These are phyloP conservation scores for Intellagama lesueurii DNA, from an alignment of 2,797 vertebrate genomes.

Conservation along the genomic window DNA sequence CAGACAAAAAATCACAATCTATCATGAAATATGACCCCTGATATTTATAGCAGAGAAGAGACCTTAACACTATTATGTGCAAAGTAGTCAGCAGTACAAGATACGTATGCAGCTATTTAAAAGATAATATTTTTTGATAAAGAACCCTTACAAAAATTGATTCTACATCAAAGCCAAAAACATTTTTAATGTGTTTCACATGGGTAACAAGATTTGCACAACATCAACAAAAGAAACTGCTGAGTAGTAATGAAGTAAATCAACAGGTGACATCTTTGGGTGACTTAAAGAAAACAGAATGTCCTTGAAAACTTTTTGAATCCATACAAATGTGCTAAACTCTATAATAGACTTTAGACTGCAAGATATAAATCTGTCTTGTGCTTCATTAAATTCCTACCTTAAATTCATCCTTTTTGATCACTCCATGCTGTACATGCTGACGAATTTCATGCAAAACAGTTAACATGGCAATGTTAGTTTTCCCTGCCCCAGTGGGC, in stretches of 20 bases:
- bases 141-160: slow-evolving; percentile 62
- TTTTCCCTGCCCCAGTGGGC: slow-evolving; percentile 97
- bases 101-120: slow-evolving; percentile 75
- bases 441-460: slow-evolving; percentile 95
- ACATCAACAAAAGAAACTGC: slow-evolving; percentile 58
- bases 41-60: slow-evolving; percentile 74
- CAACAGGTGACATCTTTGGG: slow-evolving; percentile 54
- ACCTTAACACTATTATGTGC: slow-evolving; percentile 88
- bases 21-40: slow-evolving; percentile 86
- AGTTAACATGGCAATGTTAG: slow-evolving; percentile 97
- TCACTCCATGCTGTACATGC: slow-evolving; percentile 91
- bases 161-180: slow-evolving; percentile 74
- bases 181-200: slow-evolving; percentile 74
- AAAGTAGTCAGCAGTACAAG: slow-evolving; percentile 80
- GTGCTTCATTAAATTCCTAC: slow-evolving; percentile 76
- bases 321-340: slow-evolving; percentile 46
- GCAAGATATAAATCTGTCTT: slow-evolving; percentile 57
- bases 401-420: slow-evolving; percentile 98
- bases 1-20: slow-evolving; percentile 85
- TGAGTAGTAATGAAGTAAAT: slow-evolving; percentile 70
- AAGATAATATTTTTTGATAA: slow-evolving; percentile 78
- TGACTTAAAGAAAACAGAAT: slow-evolving; percentile 53
- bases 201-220: slow-evolving; percentile 72
- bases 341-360: slow-evolving; percentile 43
- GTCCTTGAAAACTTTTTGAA: slow-evolving; percentile 65